Evolutionary conservation across 1,140 invertebrate species (phyloP).

Genomic region (Lasioglossum baleicum): DNA sequence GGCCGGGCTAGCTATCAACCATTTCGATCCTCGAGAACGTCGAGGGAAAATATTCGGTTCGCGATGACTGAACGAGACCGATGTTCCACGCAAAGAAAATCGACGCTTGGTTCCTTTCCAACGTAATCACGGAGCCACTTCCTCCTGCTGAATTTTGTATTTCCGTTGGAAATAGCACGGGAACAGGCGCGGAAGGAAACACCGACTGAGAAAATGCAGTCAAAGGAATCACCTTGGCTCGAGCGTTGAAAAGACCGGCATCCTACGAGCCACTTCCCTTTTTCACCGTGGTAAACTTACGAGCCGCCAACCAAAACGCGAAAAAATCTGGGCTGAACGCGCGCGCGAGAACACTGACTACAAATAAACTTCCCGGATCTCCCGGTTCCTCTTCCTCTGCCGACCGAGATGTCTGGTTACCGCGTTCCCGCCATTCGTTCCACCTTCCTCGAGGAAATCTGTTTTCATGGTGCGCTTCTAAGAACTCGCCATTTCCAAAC

Average conservation of each 20-base stretch:
- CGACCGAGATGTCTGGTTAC: not conserved
- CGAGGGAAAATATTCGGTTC: slow-evolving; percentile 52
- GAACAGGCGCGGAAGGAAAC: slow-evolving; percentile 1
- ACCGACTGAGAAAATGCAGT: slow-evolving; percentile 46
- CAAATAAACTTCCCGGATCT: slow-evolving; percentile 34
- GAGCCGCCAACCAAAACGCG: slow-evolving; percentile 14
- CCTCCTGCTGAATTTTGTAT: slow-evolving; percentile 55
- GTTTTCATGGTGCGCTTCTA: not conserved
- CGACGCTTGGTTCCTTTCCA: slow-evolving; percentile 18
- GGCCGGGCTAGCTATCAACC: slow-evolving; percentile 18
- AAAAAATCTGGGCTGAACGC: slow-evolving; percentile 24
- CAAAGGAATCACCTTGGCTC: slow-evolving; percentile 42
- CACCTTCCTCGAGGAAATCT: not conserved
- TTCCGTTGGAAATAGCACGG: slow-evolving; percentile 39
- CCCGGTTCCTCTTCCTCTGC: not conserved
- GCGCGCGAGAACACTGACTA: not conserved
- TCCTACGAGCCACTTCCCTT: slow-evolving; percentile 45
- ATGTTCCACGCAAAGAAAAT: slow-evolving; percentile 23
- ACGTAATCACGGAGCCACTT: slow-evolving; percentile 50
- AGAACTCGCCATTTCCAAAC: not conserved
- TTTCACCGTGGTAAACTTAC: slow-evolving; percentile 35
- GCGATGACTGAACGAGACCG: slow-evolving; percentile 31
- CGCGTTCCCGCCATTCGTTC: not conserved
- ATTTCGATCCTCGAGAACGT: slow-evolving; percentile 38
- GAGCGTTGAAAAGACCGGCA: slow-evolving; percentile 45